Evolutionary conservation across 2,888 invertebrate genomes (phyloP), one percentile per base, ranked within the genome.

Genomic region (Coleophora flavipennella): DNA sequence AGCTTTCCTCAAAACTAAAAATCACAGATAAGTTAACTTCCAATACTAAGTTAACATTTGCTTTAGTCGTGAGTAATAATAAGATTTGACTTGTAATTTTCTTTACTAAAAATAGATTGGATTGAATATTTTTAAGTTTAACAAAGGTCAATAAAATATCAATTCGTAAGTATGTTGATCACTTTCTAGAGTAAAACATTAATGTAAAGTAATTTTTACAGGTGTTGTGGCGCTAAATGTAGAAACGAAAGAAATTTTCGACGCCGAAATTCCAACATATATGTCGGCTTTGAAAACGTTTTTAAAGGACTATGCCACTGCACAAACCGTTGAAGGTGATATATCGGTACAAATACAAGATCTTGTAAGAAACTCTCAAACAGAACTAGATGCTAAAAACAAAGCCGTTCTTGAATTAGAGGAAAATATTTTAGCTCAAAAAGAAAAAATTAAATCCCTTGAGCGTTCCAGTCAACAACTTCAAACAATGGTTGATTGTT

Each of bases 181-280:
- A n/a, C n/a, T n/a, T n/a, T n/a, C n/a, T n/a, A n/a, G n/a, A n/a
- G n/a, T n/a, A n/a, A n/a, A n/a, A n/a, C n/a, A n/a, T n/a, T n/a
- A n/a, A n/a, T n/a, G n/a, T 20, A 20, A 20, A 20, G 13, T 39
- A 28, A n/a, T 28, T 45, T 44, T 44, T 41, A 31, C 53, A 73
- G 73, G 58, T 45, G 66, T 62, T 54, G 35, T 53, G 32, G 34
- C 57, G 51, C 11, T 54, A 49, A 39, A 51, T 53, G 2, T 34
- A 60, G 27, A 65, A 65, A 33, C 66, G 58, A 45, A 68, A 69
- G 38, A 40, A 61, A 6, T 50, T 13, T 48, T 57, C 29, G 71
- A 73, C 37, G 66, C 77, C 61, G 71, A 78, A 40, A 62, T 70
- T 49, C 71, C 75, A 26, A 73, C 66, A 57, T 74, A 75, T 37